Evolutionary conservation across 2,797 vertebrate genomes (phyloP), one percentile per base, ranked within the genome.

Genomic region (Ctenochaetus hawaiiensis): DNA sequence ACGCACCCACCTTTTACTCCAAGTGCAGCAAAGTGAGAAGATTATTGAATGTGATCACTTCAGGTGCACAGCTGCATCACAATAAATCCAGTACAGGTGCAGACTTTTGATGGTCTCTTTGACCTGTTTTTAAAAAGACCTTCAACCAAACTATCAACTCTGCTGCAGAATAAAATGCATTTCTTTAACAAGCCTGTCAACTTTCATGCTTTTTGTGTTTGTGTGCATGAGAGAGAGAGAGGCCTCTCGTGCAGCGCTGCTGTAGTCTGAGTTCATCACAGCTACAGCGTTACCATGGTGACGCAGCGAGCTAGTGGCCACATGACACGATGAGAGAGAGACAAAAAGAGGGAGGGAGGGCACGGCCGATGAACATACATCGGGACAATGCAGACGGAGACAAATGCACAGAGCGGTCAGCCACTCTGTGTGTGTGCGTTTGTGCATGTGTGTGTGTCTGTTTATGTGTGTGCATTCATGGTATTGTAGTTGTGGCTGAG

Each of bases 401-500:
- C 75, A 82, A 73, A 86, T 61, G 78, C 71, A 64, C 22, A 51
- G 56, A 48, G 66, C 59, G 7, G 76, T 62, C 78, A 69, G 70
- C 59, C 52, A 53, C 59, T 73, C 39, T 58, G 49, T 63, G 34
- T 53, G 56, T 68, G 45, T 59, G 61, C 45, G 61, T 56, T 54
- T 34, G 54, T 62, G 69, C 57, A 56, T 26, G 48, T 56, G 60
- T 56, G 60, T 45, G 41, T 44, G 56, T 56, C 52, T 47, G 39
- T 56, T 44, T 47, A 62, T 41, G 44, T 34, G 56, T 57, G 72
- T 64, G 65, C 45, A 45, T 69, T 82, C 76, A 48, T 60, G n/a
- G 72, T 70, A 76, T 86, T 84, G 87, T 82, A 57, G 77, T 65
- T 76, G 82, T 66, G 78, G 90, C 87, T 86, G 90, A 89, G 76